phyloP scores from a whole-genome alignment of 2,888 invertebrate species.

The Elysia crispata region DNA sequence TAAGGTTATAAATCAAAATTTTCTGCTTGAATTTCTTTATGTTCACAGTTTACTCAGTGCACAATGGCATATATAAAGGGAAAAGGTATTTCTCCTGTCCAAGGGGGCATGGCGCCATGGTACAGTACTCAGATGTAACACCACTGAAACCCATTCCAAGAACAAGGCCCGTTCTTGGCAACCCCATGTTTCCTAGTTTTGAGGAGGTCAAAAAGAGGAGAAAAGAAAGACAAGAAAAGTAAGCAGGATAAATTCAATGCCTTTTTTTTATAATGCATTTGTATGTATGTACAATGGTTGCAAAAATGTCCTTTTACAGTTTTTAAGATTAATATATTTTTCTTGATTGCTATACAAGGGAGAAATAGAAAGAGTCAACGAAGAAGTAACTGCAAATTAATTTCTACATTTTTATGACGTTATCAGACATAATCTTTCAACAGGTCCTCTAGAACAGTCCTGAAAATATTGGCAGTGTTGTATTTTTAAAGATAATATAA shows the following conservation, averaged over 20 bases:
- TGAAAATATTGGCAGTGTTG: too few relatives aligned
- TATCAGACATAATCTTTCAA: too few relatives aligned
- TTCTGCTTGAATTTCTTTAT: constrained; percentile 7
- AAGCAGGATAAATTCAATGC: constrained; percentile 36
- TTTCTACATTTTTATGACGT: too few relatives aligned
- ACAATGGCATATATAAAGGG: constrained; percentile 72
- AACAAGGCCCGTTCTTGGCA: constrained; percentile 66
- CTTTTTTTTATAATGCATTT: too few relatives aligned
- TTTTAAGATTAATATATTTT: too few relatives aligned
- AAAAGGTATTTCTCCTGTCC: constrained; percentile 74
- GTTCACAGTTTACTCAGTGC: constrained; percentile 69
- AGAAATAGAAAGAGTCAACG: too few relatives aligned
- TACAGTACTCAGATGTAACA: constrained; percentile 65
- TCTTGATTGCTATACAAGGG: too few relatives aligned
- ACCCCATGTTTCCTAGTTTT: constrained; percentile 74
- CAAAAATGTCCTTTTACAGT: too few relatives aligned
- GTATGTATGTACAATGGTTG: too few relatives aligned
- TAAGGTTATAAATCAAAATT: neutral
- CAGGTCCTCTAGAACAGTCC: too few relatives aligned
- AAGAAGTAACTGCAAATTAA: too few relatives aligned
- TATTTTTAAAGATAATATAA: too few relatives aligned
- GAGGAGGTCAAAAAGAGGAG: constrained; percentile 67
- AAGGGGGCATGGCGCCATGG: constrained; percentile 73
- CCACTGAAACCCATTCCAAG: constrained; percentile 59
- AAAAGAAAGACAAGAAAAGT: constrained; percentile 66